Percentiles rank a stretch among this genome's conserved stretches.
Evolutionary conservation across 1,140 invertebrate species (phyloP).

Genomic region (Drosophila sechellia): DNA sequence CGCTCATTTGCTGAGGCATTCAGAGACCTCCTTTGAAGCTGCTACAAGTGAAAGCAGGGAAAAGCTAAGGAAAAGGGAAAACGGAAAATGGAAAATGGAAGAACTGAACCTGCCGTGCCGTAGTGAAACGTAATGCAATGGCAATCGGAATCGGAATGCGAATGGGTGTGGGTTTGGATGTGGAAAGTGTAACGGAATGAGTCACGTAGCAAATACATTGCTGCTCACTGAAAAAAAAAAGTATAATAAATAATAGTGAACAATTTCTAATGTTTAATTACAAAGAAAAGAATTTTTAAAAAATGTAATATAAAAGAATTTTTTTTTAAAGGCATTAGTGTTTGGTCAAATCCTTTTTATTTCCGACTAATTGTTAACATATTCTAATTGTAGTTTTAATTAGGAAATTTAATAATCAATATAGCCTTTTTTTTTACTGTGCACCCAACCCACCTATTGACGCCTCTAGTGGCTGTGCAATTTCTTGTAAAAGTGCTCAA

Average conservation of each 20-base stretch:
- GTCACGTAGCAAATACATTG: constrained; percentile 43
- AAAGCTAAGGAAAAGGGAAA: constrained; percentile 28
- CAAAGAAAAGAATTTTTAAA: too few relatives aligned
- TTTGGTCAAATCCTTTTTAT: too few relatives aligned
- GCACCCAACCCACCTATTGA: not conserved
- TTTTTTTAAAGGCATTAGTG: too few relatives aligned
- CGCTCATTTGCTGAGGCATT: constrained; percentile 71
- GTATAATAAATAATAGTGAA: not conserved
- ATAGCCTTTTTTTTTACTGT: not conserved
- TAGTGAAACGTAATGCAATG: constrained; percentile 70
- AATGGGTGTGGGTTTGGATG: constrained; percentile 10
- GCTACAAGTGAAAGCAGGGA: constrained; percentile 31
- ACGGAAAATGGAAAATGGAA: constrained; percentile 28
- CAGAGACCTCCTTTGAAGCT: constrained; percentile 62
- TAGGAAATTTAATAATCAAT: too few relatives aligned
- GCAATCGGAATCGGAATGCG: constrained; percentile 55
- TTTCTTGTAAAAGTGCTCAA: constrained; percentile 82
- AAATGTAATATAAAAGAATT: too few relatives aligned
- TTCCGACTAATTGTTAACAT: too few relatives aligned
- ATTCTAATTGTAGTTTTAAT: too few relatives aligned
- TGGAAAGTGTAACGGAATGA: constrained; percentile 20
- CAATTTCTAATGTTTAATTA: too few relatives aligned
- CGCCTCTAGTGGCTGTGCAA: constrained; percentile 70
- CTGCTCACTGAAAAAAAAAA: constrained; percentile 11
- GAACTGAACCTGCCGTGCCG: constrained; percentile 48